A percentile compares a stretch with the other conserved stretches of the same genome.
These are phyloP conservation scores for Chelmon rostratus DNA, from an alignment of 2,797 vertebrate species.

Conservation along the genomic window DNA sequence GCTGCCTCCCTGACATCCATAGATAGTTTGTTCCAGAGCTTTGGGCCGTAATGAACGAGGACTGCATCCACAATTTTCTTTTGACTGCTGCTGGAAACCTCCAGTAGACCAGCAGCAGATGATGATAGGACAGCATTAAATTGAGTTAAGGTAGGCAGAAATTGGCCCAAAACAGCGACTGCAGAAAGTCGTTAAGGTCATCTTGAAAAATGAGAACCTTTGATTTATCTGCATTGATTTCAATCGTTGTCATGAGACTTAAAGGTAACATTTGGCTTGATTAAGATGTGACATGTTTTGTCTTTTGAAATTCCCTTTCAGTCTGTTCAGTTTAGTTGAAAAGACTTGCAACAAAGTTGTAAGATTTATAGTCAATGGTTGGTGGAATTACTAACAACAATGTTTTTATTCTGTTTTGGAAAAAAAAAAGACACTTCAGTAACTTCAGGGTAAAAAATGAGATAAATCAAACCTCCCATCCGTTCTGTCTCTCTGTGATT, in stretches of 20 bases:
- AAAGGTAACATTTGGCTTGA: neutral
- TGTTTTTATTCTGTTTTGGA: conserved; percentile 2
- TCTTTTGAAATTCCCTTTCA: neutral
- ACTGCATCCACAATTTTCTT: too few species aligned
- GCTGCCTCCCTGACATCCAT: too few species aligned
- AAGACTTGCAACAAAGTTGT: neutral
- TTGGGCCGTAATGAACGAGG: too few species aligned
- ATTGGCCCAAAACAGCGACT: neutral
- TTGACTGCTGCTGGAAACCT: too few species aligned
- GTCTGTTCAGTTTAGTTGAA: neutral
- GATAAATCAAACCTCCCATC: conserved; percentile 33
- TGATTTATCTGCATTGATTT: neutral
- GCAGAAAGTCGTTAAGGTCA: neutral
- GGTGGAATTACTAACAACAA: conserved; percentile 8
- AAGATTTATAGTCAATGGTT: neutral
- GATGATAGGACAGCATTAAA: too few species aligned
- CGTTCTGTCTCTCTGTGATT: conserved; percentile 6
- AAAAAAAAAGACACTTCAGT: conserved; percentile 3
- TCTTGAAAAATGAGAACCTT: too few species aligned
- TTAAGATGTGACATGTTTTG: conserved; percentile 14
- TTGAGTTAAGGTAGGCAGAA: neutral
- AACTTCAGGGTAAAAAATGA: conserved; percentile 31
- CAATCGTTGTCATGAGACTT: neutral
- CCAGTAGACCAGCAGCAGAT: too few species aligned
- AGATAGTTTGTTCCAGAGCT: too few species aligned